Evolutionary conservation across 2,113 vertebrate genomes (phyloP).

Genomic region (Ascaphus truei): DNA sequence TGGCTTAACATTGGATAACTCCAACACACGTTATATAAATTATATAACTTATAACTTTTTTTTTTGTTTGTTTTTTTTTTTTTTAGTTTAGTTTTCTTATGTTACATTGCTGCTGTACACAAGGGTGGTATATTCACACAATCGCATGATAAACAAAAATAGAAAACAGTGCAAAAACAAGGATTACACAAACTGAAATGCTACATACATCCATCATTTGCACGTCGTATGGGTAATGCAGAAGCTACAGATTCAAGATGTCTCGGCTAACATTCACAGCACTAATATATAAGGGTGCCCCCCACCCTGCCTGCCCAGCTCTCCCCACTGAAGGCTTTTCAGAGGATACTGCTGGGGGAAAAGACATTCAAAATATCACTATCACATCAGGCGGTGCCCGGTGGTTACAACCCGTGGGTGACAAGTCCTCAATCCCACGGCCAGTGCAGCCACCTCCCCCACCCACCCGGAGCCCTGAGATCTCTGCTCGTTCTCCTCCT

Average conservation of each 20-base stretch:
- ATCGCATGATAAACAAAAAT: not conserved
- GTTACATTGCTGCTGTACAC: constrained; percentile 17
- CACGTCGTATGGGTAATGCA: not conserved
- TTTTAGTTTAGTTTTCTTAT: not conserved
- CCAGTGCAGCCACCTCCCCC: not conserved
- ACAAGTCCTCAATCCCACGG: too few species aligned
- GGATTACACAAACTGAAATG: constrained; percentile 22
- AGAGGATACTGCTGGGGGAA: not conserved
- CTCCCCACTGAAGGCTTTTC: not conserved
- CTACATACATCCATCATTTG: constrained; percentile 12
- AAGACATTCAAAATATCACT: constrained; percentile 6
- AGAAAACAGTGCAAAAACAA: constrained; percentile 17
- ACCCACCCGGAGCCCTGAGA: not conserved
- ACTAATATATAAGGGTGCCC: not conserved
- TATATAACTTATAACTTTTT: constrained; percentile 23
- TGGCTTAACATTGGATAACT: constrained; percentile 32
- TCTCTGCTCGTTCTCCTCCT: not conserved
- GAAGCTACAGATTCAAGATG: not conserved
- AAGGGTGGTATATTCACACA: constrained; percentile 18
- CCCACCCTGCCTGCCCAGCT: not conserved
- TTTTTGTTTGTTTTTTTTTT: not conserved
- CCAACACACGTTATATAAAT: constrained; percentile 37
- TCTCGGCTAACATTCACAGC: constrained; percentile 29
- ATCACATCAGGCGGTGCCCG: too few species aligned
- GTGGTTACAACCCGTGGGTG: too few species aligned